Base-by-base conservation (phyloP, 2,113 vertebrate species). In the Noturus placidus region DNA sequence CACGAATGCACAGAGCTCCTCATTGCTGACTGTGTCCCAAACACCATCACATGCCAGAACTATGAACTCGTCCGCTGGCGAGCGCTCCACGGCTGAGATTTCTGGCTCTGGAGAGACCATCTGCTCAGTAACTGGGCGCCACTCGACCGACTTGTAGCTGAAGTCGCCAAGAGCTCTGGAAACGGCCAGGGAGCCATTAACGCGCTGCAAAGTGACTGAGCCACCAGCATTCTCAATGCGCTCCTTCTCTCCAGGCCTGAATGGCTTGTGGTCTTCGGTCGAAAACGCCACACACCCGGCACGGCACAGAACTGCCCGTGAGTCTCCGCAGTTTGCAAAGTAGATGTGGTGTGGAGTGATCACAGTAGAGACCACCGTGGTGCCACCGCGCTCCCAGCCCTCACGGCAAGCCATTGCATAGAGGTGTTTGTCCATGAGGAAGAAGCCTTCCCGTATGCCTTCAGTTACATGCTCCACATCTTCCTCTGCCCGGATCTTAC, bases 51-150 rank as follows among this genome's bases (percentile, higher is more conserved):
- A 97, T 79, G 96, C 97, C 85, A 96, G 92, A 86, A 97, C 92
- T 90, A 96, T 85, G 92, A 97, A 97, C 94, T 97, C 96, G 10
- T 97, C 97, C 1, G 92, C 91, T 0, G 90, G 92, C 0, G 92
- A 95, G 63, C 96, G 95, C 69, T 92, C 93, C 92, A 97, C 90
- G 19, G 93, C 93, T 6, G 92, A 93, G 72, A 97, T 94, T 87
- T 97, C 96, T 0, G 96, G 96, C 91, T 97, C 96, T 0, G 96
- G 95, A 0, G 96, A 96, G 46, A 97, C 95, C 91, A 96, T 96
- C 90, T 97, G 96, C 88, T 95, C 91, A 56, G 92, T 92, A 11
- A 94, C 93, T 0, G 92, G 79, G 52, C 95, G 89, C 93, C 95
- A 95, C 61, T 95, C 94, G 0, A 92, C 95, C 9, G 93, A 94